Evolutionary conservation across 2,888 invertebrate species (phyloP), one percentile per base, ranked within the genome.

Genomic region (Eustalomyia histrio): DNA sequence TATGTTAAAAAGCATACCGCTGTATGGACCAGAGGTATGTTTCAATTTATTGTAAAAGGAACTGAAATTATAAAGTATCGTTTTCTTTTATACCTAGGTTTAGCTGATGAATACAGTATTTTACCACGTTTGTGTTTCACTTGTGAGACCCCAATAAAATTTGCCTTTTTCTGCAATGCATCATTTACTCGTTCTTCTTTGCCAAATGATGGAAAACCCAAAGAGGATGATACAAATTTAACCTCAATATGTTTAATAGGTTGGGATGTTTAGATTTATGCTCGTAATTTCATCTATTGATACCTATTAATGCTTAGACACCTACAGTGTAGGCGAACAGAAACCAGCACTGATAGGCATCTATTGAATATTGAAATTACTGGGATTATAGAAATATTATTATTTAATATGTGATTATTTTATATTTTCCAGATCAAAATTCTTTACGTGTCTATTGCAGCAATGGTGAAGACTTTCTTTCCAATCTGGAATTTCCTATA

Each of bases 1-100:
- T 98, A 97, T 92, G 93, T 96, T 1, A 95, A 94, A 85, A 96
- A 95, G 1, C 94, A 95, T 87, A 95, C 96, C 17, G 97, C 96
- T 4, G 93, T 97, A 39, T 96, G 96, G 95, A 95, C 94, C 10
- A 92, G 92, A 91, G 94, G 93, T 92, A 86, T 12, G 39, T 29
- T 21, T 21, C 4, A 2, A 21, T 21, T 21, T 3, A 21, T 21
- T 21, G 2, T n/a, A n/a, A n/a, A n/a, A n/a, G n/a, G n/a, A n/a
- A n/a, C n/a, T n/a, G n/a, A n/a, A n/a, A n/a, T n/a, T n/a, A n/a
- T n/a, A n/a, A n/a, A n/a, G n/a, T n/a, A n/a, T n/a, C n/a, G n/a
- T n/a, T n/a, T n/a, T n/a, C n/a, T n/a, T n/a, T n/a, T n/a, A n/a
- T n/a, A n/a, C n/a, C 6, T 33, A 87, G 88, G 87, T 10, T 67